phyloP scores from a whole-genome alignment of 2,888 invertebrate genomes.

The Acholoe squamosa region DNA sequence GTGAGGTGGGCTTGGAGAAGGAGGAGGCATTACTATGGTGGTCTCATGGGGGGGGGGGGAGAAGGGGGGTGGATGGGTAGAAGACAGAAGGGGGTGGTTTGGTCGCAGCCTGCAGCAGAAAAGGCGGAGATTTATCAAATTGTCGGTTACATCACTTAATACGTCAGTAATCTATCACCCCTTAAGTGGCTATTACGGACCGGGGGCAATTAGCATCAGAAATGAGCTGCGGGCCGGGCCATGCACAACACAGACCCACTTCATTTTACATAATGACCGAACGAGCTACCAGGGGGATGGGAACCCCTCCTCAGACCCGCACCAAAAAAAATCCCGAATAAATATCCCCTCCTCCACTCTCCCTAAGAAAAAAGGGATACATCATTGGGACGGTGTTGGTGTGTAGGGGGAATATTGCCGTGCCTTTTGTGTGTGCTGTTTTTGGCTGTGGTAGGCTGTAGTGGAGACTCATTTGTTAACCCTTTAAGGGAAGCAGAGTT shows the following conservation, averaged over 20 bases:
- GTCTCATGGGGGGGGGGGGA: not conserved
- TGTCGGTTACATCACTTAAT: conserved; percentile 56
- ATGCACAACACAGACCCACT: not conserved
- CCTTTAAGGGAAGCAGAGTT: no score
- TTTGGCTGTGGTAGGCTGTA: not conserved
- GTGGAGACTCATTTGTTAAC: conserved; percentile 36
- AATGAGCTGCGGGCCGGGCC: conserved; percentile 6
- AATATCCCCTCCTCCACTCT: not conserved
- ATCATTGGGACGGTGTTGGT: not conserved
- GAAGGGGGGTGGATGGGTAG: not conserved
- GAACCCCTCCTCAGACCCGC: not conserved
- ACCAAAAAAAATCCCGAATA: conserved; percentile 26
- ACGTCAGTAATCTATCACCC: conserved; percentile 45
- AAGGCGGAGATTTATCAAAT: conserved; percentile 49
- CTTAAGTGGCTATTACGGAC: conserved; percentile 56
- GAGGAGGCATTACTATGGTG: not conserved
- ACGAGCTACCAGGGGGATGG: not conserved
- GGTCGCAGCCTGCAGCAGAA: not conserved
- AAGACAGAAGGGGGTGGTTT: not conserved
- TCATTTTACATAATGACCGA: conserved; percentile 45
- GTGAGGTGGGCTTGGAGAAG: not conserved
- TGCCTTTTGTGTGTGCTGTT: not conserved
- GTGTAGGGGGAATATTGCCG: not conserved
- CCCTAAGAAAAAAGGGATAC: not conserved
- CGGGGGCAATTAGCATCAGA: conserved; percentile 51